Evolutionary conservation across 2,113 vertebrate species (phyloP), one percentile per base, ranked within the genome.

Genomic region (Tylochromis polylepis): DNA sequence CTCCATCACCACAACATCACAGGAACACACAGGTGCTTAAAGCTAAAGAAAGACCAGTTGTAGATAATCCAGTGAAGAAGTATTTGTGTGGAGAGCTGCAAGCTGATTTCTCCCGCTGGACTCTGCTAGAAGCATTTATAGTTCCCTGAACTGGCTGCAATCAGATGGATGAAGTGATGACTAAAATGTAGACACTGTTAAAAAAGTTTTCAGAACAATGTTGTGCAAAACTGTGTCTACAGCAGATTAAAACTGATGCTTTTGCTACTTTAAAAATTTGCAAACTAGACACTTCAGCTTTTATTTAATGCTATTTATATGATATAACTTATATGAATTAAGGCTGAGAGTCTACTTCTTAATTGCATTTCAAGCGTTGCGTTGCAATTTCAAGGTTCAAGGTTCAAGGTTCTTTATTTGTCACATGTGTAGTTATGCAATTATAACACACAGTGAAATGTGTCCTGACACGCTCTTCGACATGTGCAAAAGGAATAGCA

Each of bases 61-160:
- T 55, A 11, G 84, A 59, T 88, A 94, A 92, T 92, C 87, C 49
- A 16, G 58, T 14, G 57, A 89, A 87, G 87, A 93, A 91, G 87
- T 87, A 41, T 89, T 88, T 87, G 75, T 83, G 87, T 65, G 53
- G 20, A 57, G 79, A 79, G 20, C 49, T 34, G 20, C 8, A 6
- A 84, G 85, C 38, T 91, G 57, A 91, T 85, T 84, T 84, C 41
- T 89, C 84, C 81, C 91, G 36, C 56, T 31, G 77, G 87, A 88
- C 41, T 49, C 38, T 38, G 3, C 70, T 75, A 49, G 70, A 49
- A 75, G 24, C 15, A 20, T 75, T 29, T 46, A 0, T 20, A 51
- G 55, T n/a, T 82, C 87, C 88, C 41, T 27, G 18, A 78, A 14
- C n/a, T 36, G 24, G 18, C 59, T 43, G 43, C 22, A 43, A 62